phyloP scores from a whole-genome alignment of 2,797 vertebrate genomes.

The Phataginus tricuspis region DNA sequence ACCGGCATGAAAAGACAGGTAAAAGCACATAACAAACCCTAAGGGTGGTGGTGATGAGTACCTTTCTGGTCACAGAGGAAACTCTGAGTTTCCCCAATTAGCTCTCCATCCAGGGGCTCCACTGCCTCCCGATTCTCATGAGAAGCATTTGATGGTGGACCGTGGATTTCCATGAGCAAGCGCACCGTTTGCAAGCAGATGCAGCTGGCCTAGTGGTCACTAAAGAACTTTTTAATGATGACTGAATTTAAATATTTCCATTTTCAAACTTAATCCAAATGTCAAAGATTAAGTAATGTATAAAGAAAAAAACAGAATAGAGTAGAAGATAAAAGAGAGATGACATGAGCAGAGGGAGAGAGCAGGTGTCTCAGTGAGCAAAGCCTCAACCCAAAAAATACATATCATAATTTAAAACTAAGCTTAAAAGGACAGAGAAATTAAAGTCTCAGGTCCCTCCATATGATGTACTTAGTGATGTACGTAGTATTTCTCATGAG shows the following conservation, averaged over 20 bases:
- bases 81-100: background rate
- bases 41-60: background rate
- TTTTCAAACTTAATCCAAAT: background rate
- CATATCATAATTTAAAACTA: background rate
- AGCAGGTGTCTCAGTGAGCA: background rate
- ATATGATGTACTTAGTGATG: background rate
- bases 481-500: slow-evolving; percentile 22
- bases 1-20: background rate
- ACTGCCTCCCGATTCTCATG: background rate
- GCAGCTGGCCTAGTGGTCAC: background rate
- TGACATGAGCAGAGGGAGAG: background rate
- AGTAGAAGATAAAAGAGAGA: background rate
- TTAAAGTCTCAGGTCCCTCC: background rate
- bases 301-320: slow-evolving; percentile 32
- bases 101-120: background rate
- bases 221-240: background rate
- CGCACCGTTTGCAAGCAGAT: background rate
- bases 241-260: background rate
- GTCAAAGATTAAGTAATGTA: background rate
- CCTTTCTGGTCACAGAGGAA: background rate
- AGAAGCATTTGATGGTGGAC: background rate
- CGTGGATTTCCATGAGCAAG: background rate
- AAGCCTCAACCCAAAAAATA: background rate
- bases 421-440: background rate
- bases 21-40: background rate